phyloP scores from a whole-genome alignment of 2,113 vertebrate genomes.

The Mustela nigripes region DNA sequence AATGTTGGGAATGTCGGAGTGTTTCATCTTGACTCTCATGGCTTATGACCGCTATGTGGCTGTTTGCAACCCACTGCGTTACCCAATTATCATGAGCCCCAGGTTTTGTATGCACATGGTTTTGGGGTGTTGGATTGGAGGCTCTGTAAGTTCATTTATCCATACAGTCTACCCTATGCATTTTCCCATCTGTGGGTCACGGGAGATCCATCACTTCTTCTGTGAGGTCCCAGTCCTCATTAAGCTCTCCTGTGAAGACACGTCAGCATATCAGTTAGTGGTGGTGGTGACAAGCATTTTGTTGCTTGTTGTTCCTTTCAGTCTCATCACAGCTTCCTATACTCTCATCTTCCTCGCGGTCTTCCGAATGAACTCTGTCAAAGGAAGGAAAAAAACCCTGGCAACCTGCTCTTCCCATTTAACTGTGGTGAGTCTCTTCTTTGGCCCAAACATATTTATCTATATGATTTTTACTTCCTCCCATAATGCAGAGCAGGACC shows the following conservation, averaged over 20 bases:
- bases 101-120: slow-evolving; percentile 24
- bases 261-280: slow-evolving; percentile 21
- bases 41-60: slow-evolving; percentile 64
- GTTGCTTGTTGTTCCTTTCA: slow-evolving; percentile 57
- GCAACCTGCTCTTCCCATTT: slow-evolving; percentile 71
- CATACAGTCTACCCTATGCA: slow-evolving; percentile 52
- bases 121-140: neutral
- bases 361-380: neutral
- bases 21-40: slow-evolving; percentile 67
- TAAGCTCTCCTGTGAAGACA: slow-evolving; percentile 66
- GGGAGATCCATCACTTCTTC: slow-evolving; percentile 67
- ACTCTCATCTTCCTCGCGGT: slow-evolving; percentile 43
- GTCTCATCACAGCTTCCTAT: slow-evolving; percentile 55
- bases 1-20: slow-evolving; percentile 61
- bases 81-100: slow-evolving; percentile 53
- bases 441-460: slow-evolving; percentile 63
- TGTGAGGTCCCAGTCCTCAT: slow-evolving; percentile 68
- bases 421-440: slow-evolving; percentile 67
- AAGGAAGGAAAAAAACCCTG: slow-evolving; percentile 54
- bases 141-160: neutral
- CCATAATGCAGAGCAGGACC: slow-evolving; percentile 46
- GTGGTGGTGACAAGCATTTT: slow-evolving; percentile 54
- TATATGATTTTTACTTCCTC: slow-evolving; percentile 61
- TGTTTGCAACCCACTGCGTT: slow-evolving; percentile 63
- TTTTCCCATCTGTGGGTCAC: slow-evolving; percentile 54